Percentiles rank a stretch among this genome's conserved stretches.
Evolutionary conservation across 1,140 invertebrate species (phyloP).

Genomic region (Sycophila sp.): DNA sequence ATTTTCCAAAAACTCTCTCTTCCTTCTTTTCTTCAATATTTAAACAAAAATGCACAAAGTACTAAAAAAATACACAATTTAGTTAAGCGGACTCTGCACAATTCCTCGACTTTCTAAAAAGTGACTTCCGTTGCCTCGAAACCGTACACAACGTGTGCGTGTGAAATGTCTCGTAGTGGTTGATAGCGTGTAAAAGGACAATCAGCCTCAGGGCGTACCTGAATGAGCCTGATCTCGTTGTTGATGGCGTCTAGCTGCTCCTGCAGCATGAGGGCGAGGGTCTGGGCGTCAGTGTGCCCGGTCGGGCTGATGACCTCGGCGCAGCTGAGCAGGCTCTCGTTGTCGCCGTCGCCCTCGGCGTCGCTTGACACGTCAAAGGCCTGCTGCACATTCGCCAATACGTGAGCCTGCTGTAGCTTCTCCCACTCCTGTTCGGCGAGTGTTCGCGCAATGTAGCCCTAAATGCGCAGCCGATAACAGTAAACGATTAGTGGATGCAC

Average conservation of each 20-base stretch:
- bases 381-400: slow-evolving; percentile 91
- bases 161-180: too few species aligned
- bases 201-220: slow-evolving; percentile 67
- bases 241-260: slow-evolving; percentile 99
- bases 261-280: slow-evolving; percentile 97
- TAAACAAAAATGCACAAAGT: too few species aligned
- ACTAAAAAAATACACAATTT: too few species aligned
- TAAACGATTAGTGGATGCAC: too few species aligned
- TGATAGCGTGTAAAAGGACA: too few species aligned
- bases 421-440: slow-evolving; percentile 90
- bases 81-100: too few species aligned
- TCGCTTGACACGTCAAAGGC: slow-evolving; percentile 86
- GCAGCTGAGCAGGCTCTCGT: slow-evolving; percentile 78
- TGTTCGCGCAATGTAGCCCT: slow-evolving; percentile 69
- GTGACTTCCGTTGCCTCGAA: too few species aligned
- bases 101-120: too few species aligned
- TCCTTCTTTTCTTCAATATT: too few species aligned
- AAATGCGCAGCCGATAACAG: not conserved
- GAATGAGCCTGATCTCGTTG: slow-evolving; percentile 86
- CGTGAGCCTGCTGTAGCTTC: slow-evolving; percentile 92
- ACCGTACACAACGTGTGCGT: too few species aligned
- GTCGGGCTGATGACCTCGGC: slow-evolving; percentile 79
- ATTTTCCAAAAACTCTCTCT: too few species aligned
- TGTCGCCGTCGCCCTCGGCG: slow-evolving; percentile 80
- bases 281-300: slow-evolving; percentile 94